Base-by-base conservation (phyloP, 2,888 invertebrate genomes). In the Hydroisotoma schaefferi region DNA sequence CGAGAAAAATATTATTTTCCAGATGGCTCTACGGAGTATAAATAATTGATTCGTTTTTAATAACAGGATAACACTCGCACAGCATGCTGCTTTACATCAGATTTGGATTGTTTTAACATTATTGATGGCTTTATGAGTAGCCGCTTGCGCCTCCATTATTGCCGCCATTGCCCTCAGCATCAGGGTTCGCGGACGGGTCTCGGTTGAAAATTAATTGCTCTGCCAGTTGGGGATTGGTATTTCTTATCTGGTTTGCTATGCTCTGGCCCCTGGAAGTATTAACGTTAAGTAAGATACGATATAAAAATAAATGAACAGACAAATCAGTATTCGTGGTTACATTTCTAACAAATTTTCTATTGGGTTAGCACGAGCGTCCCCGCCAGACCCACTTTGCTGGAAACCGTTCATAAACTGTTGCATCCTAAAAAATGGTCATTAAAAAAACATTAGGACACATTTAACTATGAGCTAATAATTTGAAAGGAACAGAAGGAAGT, bases 171-270 rank as follows among this genome's bases (percentile, higher is more conserved):
- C 26, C 26, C 8, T 18, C 8, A n/a, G n/a, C n/a, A n/a, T n/a
- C n/a, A n/a, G n/a, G n/a, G n/a, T 53, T 53, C 15, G 29, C 6
- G 15, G 18, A 18, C 4, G 40, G 43, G 26, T 40, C 43, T 18
- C 48, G 47, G 15, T 20, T 25, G 22, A 56, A 75, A 83, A 84
- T 48, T 80, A 92, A 78, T 74, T 86, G 85, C 65, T 90, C 88
- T 28, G 91, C 87, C 46, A 93, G 80, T 59, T 88, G 88, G 0
- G 93, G 92, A 78, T 93, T 90, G 20, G 84, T 82, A 47, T 82
- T 82, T 75, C 89, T 87, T 85, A 92, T 88, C 76, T 88, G 88
- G 74, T 85, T 84, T 8, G 90, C 90, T 57, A 92, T 80, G 66
- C 86, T 87, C 76, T 90, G 90, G 0, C 91, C 90, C 20, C 82